These are phyloP conservation scores for Magallana angulata DNA, from an alignment of 1,140 invertebrate genomes.

Conservation along the genomic window DNA sequence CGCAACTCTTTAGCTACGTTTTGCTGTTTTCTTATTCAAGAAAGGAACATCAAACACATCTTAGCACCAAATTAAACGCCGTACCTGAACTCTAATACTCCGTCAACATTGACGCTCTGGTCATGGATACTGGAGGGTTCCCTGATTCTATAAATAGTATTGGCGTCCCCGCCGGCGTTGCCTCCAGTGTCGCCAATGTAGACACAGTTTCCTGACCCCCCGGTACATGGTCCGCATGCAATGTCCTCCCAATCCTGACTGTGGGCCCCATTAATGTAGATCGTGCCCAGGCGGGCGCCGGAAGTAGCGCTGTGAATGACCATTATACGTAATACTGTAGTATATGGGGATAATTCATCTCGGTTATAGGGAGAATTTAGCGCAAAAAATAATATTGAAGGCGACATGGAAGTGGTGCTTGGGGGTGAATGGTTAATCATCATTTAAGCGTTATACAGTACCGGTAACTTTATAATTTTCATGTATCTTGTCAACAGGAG, in stretches of 20 bases:
- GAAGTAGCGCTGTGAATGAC: neutral
- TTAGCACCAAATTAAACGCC: neutral
- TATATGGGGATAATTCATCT: no score
- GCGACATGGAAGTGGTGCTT: no score
- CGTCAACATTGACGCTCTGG: slow-evolving; percentile 50
- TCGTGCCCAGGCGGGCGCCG: slow-evolving; percentile 55
- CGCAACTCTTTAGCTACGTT: no score
- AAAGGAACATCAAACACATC: no score
- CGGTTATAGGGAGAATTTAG: no score
- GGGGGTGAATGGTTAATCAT: no score
- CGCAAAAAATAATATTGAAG: no score
- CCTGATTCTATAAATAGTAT: slow-evolving; percentile 64
- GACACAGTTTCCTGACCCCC: slow-evolving; percentile 59
- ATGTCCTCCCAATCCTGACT: slow-evolving; percentile 72
- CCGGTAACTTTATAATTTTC: no score
- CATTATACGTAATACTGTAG: no score
- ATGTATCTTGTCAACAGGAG: no score
- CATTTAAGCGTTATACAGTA: no score
- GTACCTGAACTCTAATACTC: slow-evolving; percentile 60
- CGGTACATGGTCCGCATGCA: slow-evolving; percentile 64
- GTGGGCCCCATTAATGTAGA: slow-evolving; percentile 54
- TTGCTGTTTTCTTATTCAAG: no score
- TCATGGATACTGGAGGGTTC: slow-evolving; percentile 57
- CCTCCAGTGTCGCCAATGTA: slow-evolving; percentile 69
- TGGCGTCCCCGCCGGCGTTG: slow-evolving; percentile 61